Conservation (phyloP, 2,888 invertebrate genomes). For the Chrysolina americana region DNA sequence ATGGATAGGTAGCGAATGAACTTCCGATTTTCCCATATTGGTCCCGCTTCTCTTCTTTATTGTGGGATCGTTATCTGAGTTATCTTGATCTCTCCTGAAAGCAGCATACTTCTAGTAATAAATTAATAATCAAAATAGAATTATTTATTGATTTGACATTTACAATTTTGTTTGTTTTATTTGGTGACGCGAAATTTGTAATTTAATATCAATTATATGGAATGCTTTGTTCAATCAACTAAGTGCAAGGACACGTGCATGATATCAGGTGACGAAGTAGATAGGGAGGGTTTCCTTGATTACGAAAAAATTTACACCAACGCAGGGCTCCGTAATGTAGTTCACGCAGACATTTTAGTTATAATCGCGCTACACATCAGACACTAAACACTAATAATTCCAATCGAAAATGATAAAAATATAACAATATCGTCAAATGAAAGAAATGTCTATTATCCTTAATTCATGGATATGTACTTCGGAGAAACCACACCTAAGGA, state of each 20-base stretch:
- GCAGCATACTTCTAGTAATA: conserved; percentile 6
- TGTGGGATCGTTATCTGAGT: conserved; percentile 34
- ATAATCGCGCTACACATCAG: no score
- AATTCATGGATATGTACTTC: no score
- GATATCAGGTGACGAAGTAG: not conserved
- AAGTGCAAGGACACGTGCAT: conserved; percentile 1
- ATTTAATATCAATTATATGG: not conserved
- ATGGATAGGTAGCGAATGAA: conserved; percentile 59
- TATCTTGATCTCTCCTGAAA: conserved; percentile 29
- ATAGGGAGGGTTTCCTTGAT: not conserved
- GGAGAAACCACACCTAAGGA: no score
- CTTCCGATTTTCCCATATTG: conserved; percentile 60
- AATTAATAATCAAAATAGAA: conserved; percentile 1
- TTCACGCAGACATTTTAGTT: no score
- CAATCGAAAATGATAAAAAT: no score
- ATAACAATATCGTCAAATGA: no score
- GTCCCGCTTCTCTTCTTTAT: conserved; percentile 20
- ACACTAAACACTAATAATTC: no score
- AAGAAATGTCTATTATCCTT: no score
- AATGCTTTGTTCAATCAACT: not conserved
- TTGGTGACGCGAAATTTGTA: not conserved
- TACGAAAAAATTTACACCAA: not conserved
- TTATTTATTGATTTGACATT: conserved; percentile 15
- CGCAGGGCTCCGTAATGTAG: not conserved
- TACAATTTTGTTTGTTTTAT: conserved; percentile 14